Evolutionary conservation across 2,113 vertebrate genomes (phyloP), one percentile per base, ranked within the genome.

Genomic region (Corydoras maculifer): DNA sequence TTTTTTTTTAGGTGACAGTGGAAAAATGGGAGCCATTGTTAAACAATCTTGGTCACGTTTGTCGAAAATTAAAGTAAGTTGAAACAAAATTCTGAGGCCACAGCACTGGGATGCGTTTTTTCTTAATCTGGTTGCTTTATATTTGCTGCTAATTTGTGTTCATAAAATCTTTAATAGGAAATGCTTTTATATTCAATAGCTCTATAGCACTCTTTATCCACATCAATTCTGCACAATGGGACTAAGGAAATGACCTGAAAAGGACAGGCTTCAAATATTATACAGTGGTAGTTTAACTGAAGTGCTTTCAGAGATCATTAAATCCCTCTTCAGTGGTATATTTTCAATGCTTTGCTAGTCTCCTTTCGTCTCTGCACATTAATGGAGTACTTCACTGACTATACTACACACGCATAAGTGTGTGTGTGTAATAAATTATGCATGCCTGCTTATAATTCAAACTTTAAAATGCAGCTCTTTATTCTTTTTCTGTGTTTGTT

Each of bases 1-100:
- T 65, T 70, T n/a, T 32, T 62, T 4, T 74, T 32, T 78, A 99
- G 97, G 95, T 99, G 25, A 99, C 96, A 5, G 97, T 98, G 79
- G 97, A 99, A 85, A 99, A 99, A 78, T 99, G 97, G 97, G 97
- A 99, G 77, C 97, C 97, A 76, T 84, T 99, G 73, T 74, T 99
- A 81, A 99, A 99, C 86, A 99, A 99, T 82, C 82, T 99, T 58
- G 97, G 97, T 53, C 97, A 99, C 0, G 97, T 98, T 66, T 98
- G 94, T 86, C 92, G 97, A 79, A 99, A 99, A 85, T 88, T 99
- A 29, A 98, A 98, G 97, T 99, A 90, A 94, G 95, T 69, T 64
- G 35, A 25, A 25, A 25, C 18, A 25, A 25, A 25, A 25, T 25
- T 25, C 18, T 25, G 18, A 25, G 18, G 18, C 18, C 18, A 25